phyloP scores from a whole-genome alignment of 2,113 vertebrate species.

The Embiotoca jacksoni region DNA sequence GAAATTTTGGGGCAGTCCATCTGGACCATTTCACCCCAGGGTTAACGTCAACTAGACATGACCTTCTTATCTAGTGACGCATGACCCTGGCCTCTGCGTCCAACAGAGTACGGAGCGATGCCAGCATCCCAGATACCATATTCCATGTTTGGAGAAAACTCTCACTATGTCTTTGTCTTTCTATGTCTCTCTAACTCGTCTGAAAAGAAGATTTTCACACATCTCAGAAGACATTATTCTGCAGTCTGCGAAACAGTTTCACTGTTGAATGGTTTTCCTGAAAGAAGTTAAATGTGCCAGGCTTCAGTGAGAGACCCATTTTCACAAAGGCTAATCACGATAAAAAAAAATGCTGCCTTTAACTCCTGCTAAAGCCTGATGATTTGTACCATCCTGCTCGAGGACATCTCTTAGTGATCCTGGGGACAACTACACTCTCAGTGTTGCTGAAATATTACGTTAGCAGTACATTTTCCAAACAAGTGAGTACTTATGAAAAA shows the following conservation, averaged over 20 bases:
- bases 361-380: slow-evolving; percentile 33
- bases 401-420: slow-evolving; percentile 25
- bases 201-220: slow-evolving; percentile 15
- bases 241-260: slow-evolving; percentile 61
- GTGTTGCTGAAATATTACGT: slow-evolving; percentile 41
- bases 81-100: slow-evolving; percentile 52
- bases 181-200: slow-evolving; percentile 1
- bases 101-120: slow-evolving; percentile 2
- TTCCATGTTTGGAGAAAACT: slow-evolving; percentile 50
- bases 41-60: slow-evolving; percentile 69
- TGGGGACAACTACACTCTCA: slow-evolving; percentile 43
- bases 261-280: slow-evolving; percentile 66
- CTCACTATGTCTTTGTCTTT: slow-evolving; percentile 17
- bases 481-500: slow-evolving; percentile 28
- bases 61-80: slow-evolving; percentile 56
- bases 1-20: slow-evolving; percentile 45
- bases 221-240: slow-evolving; percentile 59
- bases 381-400: slow-evolving; percentile 23
- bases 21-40: slow-evolving; percentile 53
- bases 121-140: slow-evolving; percentile 2
- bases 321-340: slow-evolving; percentile 63
- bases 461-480: slow-evolving; percentile 24
- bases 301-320: slow-evolving; percentile 61
- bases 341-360: slow-evolving; percentile 54
- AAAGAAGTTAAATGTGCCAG: slow-evolving; percentile 61